Base-by-base conservation (phyloP, 2,888 invertebrate species). In the Aphodius sticticus region DNA sequence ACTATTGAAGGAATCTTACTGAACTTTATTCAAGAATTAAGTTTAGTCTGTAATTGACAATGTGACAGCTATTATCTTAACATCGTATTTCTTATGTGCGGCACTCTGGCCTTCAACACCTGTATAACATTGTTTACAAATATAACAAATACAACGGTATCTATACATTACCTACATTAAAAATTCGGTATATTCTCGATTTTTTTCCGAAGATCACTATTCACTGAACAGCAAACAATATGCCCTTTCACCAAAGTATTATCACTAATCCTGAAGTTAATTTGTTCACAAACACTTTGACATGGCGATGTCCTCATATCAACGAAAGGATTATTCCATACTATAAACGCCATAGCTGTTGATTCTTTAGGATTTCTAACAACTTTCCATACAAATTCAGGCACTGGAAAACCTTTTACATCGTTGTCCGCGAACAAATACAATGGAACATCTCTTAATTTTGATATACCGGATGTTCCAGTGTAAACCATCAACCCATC, bases 331-430 rank as follows among this genome's bases (percentile, higher is more conserved):
- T 53, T 53, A 12, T 53, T 53, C 53, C 53, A 53, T 3, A 53
- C 53, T 12, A 53, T 53, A 5, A 53, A 53, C 9, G 53, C 53
- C 12, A 53, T 12, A 9, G 53, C 53, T 12, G 53, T 53, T 53
- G 53, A 53, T 53, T 53, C 53, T 12, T 53, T 26, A 3, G 26
- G 26, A 26, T 26, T 53, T 12, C 53, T 53, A 53, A 53, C 53
- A 4, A 93, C 91, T 84, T 92, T 93, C 91, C 92, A 93, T 81
- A 89, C 92, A 15, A 92, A 79, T 83, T 88, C 89, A 0, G 93
- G 93, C 7, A 92, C 91, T 0, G 92, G 92, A 76, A 93, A 81
- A 5, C 82, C 86, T n/a, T 86, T 88, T 53, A 53, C 53, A 12
- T 12, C 53, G 6, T 53, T 53, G 78, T 84, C 83, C 2, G 83